Evolutionary conservation across 1,140 invertebrate species (phyloP), one percentile per base, ranked within the genome.

Genomic region (Hyles euphorbiae): DNA sequence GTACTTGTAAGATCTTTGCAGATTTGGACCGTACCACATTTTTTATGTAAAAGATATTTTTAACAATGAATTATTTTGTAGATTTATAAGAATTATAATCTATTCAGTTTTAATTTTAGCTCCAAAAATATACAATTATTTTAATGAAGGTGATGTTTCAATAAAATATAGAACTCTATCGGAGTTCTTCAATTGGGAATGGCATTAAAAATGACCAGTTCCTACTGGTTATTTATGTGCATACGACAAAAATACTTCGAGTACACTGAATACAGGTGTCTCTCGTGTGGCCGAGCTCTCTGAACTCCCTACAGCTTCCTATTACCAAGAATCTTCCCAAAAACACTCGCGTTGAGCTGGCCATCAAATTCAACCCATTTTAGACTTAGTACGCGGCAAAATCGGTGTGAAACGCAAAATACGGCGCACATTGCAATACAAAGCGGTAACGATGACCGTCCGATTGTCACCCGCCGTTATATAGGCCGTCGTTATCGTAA

Each of bases 1-100:
- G 72, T 89, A 89, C 60, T 89, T 90, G 62, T 90, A 90, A 58
- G 88, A 89, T 53, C 89, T 82, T 70, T 90, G 84, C 40, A 89
- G 63, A 75, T 88, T 88, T 50, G 79, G 78, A 59, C 85, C 88
- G 67, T 76, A 89, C 86, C 84, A 89, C 82, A 87, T 56, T 48
- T 34, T 56, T 22, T 22, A 22, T 22, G 22, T 22, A 22, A 22
- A 22, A 22, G 8, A 45, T 9, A 45, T 45, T 22, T 22, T 22
- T 22, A 22, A 22, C 22, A 22, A 22, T 22, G 22, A 22, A 22
- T 22, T 22, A 22, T 22, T 22, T 22, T 22, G 22, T 22, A 22
- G 22, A 22, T 22, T 22, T 22, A 22, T 22, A 22, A 22, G 22
- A 22, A 22, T 22, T 22, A 22, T 2, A 22, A 22, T 22, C 22